Percentiles rank a stretch among this genome's conserved stretches.
Evolutionary conservation across 2,797 vertebrate species (phyloP).

Genomic region (Tokudaia tokunoshimensis): DNA sequence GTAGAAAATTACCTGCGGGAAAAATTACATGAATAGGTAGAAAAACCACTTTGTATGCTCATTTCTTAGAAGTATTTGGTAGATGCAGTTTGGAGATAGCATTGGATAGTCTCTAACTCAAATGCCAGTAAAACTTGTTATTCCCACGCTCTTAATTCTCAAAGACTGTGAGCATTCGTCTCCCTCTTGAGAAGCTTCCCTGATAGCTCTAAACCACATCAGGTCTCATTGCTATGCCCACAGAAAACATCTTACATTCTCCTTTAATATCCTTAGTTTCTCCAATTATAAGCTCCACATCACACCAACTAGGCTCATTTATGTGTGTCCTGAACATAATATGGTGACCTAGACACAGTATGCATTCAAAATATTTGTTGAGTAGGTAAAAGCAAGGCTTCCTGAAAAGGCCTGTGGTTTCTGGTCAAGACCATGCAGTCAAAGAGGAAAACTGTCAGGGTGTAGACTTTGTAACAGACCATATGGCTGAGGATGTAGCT

Average conservation of each 20-base stretch:
- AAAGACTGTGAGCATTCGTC: background rate
- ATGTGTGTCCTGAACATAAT: background rate
- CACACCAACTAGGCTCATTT: background rate
- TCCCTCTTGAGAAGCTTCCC: background rate
- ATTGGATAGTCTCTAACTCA: background rate
- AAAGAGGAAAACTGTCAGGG: slow-evolving; percentile 15
- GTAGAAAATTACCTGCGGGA: background rate
- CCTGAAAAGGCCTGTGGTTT: background rate
- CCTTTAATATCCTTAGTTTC: background rate
- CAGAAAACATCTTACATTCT: background rate
- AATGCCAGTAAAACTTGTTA: background rate
- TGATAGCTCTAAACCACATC: background rate
- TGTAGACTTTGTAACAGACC: background rate
- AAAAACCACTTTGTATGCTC: background rate
- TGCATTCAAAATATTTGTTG: background rate
- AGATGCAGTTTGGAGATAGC: background rate
- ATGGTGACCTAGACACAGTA: background rate
- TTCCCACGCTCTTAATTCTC: background rate
- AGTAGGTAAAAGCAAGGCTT: background rate
- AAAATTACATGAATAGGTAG: background rate
- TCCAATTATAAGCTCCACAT: background rate
- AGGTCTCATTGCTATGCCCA: background rate
- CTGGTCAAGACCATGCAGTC: background rate
- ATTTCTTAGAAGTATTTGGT: background rate
- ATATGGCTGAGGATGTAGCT: background rate